Percentiles rank a stretch among this genome's conserved stretches.
These are phyloP conservation scores for Protophormia terraenovae DNA, from an alignment of 2,888 invertebrate species.

Conservation along the genomic window DNA sequence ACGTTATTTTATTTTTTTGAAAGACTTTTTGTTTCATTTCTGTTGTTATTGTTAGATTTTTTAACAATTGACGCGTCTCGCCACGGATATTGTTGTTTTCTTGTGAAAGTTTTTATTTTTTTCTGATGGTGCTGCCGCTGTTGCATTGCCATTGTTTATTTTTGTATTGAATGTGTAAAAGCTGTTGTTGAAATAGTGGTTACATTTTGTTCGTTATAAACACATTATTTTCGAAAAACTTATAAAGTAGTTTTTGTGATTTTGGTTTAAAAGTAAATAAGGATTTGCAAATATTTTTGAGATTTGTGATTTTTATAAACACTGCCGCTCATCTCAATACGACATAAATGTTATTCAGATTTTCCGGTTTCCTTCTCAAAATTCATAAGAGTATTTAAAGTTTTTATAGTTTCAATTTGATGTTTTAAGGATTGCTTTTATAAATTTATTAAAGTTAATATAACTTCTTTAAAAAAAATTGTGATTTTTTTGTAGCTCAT, in stretches of 20 bases:
- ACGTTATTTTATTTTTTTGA: constrained; percentile 32
- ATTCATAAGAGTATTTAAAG: no score
- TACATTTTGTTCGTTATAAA: constrained; percentile 58
- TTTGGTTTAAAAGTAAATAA: background rate
- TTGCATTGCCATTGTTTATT: constrained; percentile 27
- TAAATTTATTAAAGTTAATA: no score
- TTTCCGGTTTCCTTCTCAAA: no score
- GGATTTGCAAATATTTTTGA: no score
- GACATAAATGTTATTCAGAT: no score
- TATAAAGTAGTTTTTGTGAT: constrained; percentile 31
- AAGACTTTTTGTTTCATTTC: background rate
- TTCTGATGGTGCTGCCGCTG: constrained; percentile 3
- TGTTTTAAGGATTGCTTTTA: no score
- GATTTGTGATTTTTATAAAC: no score
- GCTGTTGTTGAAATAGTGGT: constrained; percentile 23
- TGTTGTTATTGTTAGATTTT: constrained; percentile 47
- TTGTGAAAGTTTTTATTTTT: constrained; percentile 5
- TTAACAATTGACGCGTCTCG: constrained; percentile 69
- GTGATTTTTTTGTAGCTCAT: no score
- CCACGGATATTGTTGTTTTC: constrained; percentile 65
- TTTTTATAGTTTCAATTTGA: no score
- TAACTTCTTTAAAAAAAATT: no score
- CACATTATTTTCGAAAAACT: constrained; percentile 60
- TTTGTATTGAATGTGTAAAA: constrained; percentile 22
- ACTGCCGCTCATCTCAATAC: no score